Evolutionary conservation across 1,140 invertebrate genomes (phyloP).

Genomic region (Eciton burchellii): DNA sequence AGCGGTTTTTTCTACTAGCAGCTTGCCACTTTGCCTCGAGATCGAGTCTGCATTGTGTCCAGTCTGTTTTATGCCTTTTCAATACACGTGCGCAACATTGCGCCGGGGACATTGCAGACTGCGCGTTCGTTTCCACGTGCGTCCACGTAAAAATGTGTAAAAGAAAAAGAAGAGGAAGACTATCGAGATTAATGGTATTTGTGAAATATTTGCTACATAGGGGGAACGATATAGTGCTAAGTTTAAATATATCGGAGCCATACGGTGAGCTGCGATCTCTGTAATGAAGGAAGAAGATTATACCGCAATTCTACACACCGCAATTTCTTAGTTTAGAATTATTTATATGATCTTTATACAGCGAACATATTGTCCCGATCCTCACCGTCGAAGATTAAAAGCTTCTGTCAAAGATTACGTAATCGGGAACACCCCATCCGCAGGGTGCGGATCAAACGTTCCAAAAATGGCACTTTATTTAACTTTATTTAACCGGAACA

Average conservation of each 20-base stretch:
- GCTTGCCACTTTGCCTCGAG: constrained; percentile 72
- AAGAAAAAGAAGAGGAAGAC: background rate
- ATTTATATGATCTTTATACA: no score
- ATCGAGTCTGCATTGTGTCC: constrained; percentile 61
- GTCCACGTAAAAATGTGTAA: background rate
- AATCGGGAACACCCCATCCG: background rate
- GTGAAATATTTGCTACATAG: no score
- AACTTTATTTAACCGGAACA: background rate
- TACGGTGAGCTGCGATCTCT: no score
- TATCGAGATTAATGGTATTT: background rate
- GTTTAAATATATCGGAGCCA: no score
- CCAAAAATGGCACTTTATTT: background rate
- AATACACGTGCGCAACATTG: background rate
- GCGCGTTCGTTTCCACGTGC: background rate
- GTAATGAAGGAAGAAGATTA: no score
- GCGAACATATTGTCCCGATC: no score
- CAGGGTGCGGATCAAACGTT: background rate
- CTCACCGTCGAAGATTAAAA: no score
- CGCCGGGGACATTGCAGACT: background rate
- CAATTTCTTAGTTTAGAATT: no score
- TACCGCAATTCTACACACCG: no score
- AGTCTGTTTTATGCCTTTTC: constrained; percentile 28
- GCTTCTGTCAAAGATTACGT: no score
- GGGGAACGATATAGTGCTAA: no score
- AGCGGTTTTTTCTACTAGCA: constrained; percentile 68